Evolutionary conservation across 2,888 invertebrate genomes (phyloP).

Genomic region (Phengaris alcon): DNA sequence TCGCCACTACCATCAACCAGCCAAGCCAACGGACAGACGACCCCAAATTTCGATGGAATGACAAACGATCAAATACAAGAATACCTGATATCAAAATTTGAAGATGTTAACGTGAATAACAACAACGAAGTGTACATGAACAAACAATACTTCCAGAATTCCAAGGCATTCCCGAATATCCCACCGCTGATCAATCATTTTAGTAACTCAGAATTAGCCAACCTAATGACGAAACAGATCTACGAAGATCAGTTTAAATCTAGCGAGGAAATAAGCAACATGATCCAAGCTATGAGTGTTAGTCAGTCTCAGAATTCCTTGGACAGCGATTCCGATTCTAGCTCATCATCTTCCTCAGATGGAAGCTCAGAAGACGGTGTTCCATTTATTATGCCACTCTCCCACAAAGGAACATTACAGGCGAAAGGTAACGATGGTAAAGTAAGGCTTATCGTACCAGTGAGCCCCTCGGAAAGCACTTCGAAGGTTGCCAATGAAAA

Average conservation of each 20-base stretch:
- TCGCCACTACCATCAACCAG: conserved; percentile 45
- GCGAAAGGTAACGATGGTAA: conserved; percentile 81
- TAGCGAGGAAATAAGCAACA: conserved; percentile 47
- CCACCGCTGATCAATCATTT: conserved; percentile 61
- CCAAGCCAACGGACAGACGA: conserved; percentile 46
- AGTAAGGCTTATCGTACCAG: conserved; percentile 81
- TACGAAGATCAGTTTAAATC: conserved; percentile 52
- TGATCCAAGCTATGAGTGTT: conserved; percentile 62
- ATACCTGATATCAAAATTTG: conserved; percentile 64
- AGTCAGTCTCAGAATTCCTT: conserved; percentile 62
- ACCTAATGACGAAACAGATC: conserved; percentile 50
- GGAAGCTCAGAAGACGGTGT: conserved; percentile 64
- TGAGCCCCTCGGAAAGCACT: conserved; percentile 71
- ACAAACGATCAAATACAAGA: conserved; percentile 67
- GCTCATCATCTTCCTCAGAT: conserved; percentile 67
- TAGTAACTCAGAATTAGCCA: conserved; percentile 59
- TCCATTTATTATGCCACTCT: conserved; percentile 84
- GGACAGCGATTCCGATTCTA: conserved; percentile 63
- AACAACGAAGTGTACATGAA: conserved; percentile 50
- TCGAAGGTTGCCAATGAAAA: conserved; percentile 55
- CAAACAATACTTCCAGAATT: conserved; percentile 66
- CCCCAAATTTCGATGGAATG: conserved; percentile 58
- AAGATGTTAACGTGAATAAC: conserved; percentile 57
- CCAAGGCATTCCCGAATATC: conserved; percentile 67
- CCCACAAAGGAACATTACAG: conserved; percentile 81